phyloP scores from a whole-genome alignment of 2,797 vertebrate genomes.

The Tokudaia tokunoshimensis region DNA sequence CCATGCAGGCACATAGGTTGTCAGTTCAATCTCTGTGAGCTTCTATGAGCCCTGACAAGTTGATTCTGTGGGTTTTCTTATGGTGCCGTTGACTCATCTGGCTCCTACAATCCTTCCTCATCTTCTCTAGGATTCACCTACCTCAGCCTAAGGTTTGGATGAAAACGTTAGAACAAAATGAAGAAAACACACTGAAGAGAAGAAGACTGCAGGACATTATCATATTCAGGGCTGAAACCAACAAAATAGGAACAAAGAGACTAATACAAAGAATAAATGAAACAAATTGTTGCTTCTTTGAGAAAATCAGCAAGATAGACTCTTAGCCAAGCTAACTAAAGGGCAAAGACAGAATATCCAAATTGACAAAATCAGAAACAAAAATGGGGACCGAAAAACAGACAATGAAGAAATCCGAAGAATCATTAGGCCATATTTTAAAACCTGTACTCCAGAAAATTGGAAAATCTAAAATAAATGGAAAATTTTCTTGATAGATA shows the following conservation, averaged over 20 bases:
- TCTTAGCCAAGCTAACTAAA: background rate
- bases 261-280: background rate
- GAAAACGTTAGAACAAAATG: background rate
- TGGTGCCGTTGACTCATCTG: background rate
- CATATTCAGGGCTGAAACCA: background rate
- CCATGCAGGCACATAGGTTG: background rate
- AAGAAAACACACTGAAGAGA: background rate
- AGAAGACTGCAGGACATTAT: background rate
- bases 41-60: background rate
- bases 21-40: background rate
- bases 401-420: background rate
- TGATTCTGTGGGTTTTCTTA: background rate
- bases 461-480: background rate
- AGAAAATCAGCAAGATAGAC: background rate
- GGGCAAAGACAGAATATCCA: background rate
- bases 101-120: background rate
- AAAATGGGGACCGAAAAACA: background rate
- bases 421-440: background rate
- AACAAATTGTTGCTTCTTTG: background rate
- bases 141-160: background rate
- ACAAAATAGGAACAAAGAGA: background rate
- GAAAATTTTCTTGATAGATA: background rate
- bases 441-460: background rate
- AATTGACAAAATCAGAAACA: background rate
- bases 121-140: background rate